Conservation (phyloP, 2,113 vertebrate species). For the Variabilichromis moorii region DNA sequence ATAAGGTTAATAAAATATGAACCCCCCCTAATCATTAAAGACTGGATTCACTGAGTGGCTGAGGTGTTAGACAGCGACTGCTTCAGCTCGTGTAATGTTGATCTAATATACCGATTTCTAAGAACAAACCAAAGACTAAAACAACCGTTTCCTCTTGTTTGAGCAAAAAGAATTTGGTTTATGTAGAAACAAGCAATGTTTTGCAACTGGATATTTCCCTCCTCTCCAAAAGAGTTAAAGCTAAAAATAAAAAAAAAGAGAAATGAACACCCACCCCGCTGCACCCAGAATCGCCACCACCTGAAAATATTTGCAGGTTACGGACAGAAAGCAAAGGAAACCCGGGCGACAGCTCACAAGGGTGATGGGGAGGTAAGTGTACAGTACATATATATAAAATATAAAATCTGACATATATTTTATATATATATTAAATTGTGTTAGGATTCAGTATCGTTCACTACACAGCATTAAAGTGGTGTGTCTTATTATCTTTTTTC, state of each 20-base stretch:
- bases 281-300: slow-evolving; percentile 29
- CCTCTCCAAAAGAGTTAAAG: slow-evolving; percentile 83
- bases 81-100: not conserved
- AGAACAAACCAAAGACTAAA: slow-evolving; percentile 65
- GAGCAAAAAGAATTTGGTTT: slow-evolving; percentile 83
- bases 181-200: slow-evolving; percentile 85
- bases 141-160: slow-evolving; percentile 66
- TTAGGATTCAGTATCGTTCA: slow-evolving; percentile 57
- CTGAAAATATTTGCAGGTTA: slow-evolving; percentile 44
- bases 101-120: not conserved
- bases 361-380: slow-evolving; percentile 55
- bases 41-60: not conserved
- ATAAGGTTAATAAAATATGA: not conserved
- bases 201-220: slow-evolving; percentile 77
- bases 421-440: slow-evolving; percentile 40
- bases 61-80: not conserved
- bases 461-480: slow-evolving; percentile 64
- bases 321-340: slow-evolving; percentile 45
- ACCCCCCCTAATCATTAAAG: not conserved
- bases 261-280: slow-evolving; percentile 29
- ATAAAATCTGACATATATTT: not conserved
- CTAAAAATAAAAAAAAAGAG: slow-evolving; percentile 55
- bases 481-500: slow-evolving; percentile 40
- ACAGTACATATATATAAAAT: slow-evolving; percentile 10
- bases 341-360: slow-evolving; percentile 42